A percentile compares a stretch with the other conserved stretches of the same genome.
These are phyloP conservation scores for Telenomus remus DNA, from an alignment of 1,140 invertebrate genomes.

Conservation along the genomic window DNA sequence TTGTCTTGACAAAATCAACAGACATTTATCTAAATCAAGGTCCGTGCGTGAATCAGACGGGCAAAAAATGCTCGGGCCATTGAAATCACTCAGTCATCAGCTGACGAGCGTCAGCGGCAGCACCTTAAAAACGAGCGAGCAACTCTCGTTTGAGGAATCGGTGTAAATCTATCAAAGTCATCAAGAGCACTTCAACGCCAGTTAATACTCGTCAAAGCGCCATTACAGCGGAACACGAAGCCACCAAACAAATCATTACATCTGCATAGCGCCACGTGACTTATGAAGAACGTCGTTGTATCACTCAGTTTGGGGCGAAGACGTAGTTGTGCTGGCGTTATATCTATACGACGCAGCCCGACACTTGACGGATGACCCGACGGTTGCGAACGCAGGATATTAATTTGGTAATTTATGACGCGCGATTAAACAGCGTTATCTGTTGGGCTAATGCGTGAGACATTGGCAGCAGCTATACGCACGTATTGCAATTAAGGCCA, in stretches of 20 bases:
- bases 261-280: constrained; percentile 41
- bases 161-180: constrained; percentile 41
- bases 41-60: constrained; percentile 1
- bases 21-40: constrained; percentile 15
- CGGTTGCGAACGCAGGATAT: constrained; percentile 70
- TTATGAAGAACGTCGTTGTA: constrained; percentile 41
- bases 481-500: constrained; percentile 26
- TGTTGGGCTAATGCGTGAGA: constrained; percentile 71
- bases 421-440: constrained; percentile 73
- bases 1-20: not conserved
- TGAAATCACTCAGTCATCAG: constrained; percentile 28
- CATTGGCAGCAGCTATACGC: constrained; percentile 34
- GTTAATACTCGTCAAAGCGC: constrained; percentile 47
- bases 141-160: constrained; percentile 2
- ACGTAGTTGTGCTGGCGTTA: constrained; percentile 60
- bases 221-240: constrained; percentile 30
- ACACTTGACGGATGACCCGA: constrained; percentile 73
- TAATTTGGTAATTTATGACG: constrained; percentile 75
- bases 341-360: constrained; percentile 63
- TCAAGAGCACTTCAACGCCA: constrained; percentile 31
- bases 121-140: constrained; percentile 14
- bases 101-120: constrained; percentile 4
- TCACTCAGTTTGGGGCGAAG: constrained; percentile 38
- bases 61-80: constrained; percentile 15
- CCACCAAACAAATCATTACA: constrained; percentile 52